Evolutionary conservation across 2,888 invertebrate species (phyloP).

Genomic region (Smittia sp.): DNA sequence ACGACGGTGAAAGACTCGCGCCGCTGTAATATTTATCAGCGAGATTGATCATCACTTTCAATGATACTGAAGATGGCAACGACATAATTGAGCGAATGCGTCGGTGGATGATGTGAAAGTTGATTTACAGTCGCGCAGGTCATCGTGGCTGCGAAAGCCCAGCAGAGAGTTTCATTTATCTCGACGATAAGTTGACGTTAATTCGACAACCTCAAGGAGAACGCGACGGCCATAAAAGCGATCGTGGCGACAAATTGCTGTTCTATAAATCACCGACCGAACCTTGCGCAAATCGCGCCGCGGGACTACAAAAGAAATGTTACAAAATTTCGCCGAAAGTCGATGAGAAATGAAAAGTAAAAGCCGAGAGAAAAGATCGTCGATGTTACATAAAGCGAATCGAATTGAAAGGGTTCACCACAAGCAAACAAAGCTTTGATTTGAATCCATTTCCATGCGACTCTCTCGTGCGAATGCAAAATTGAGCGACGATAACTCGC

Average conservation of each 20-base stretch:
- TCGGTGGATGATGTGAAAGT: constrained; percentile 7
- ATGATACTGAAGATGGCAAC: not conserved
- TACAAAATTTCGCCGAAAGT: constrained; percentile 3
- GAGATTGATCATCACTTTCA: not conserved
- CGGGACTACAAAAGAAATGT: not conserved
- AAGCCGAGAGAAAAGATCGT: constrained; percentile 4
- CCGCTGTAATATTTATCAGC: not conserved
- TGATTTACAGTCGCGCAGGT: not conserved
- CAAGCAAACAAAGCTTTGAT: constrained; percentile 7
- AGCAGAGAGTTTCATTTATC: too few species aligned
- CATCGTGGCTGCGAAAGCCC: not conserved
- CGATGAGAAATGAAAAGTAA: not conserved
- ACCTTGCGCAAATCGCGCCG: not conserved
- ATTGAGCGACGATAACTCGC: constrained; percentile 5
- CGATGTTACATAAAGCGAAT: constrained; percentile 28
- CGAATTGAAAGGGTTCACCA: constrained; percentile 27
- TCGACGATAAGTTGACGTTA: too few species aligned
- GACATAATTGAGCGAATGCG: not conserved
- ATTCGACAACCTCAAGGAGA: not conserved
- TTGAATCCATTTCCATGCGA: constrained; percentile 15
- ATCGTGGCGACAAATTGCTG: not conserved
- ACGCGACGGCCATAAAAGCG: too few species aligned
- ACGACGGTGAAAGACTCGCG: not conserved
- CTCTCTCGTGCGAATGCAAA: constrained; percentile 25
- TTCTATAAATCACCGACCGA: not conserved